phyloP scores from a whole-genome alignment of 2,888 invertebrate species.

The Eupithecia inturbata region DNA sequence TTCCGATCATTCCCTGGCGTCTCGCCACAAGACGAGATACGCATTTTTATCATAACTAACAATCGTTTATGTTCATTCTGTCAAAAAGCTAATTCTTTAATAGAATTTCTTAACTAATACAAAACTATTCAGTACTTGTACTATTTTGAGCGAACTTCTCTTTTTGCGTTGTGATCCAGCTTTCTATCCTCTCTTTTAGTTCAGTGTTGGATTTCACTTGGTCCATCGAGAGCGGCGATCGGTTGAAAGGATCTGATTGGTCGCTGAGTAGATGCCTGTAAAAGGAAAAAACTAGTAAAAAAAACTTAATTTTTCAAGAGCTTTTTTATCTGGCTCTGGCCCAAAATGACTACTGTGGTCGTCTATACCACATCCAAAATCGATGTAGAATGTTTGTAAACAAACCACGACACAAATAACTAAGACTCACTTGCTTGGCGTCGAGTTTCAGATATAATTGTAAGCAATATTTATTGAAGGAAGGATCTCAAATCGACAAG shows the following conservation, averaged over 20 bases:
- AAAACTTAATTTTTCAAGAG: neutral
- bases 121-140: constrained; percentile 41
- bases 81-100: neutral
- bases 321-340: neutral
- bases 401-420: too few relatives aligned
- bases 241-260: constrained; percentile 98
- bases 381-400: too few relatives aligned
- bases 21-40: neutral
- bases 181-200: constrained; percentile 89
- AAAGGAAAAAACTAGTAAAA: neutral
- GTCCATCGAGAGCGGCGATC: constrained; percentile 96
- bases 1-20: neutral
- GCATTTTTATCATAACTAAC: neutral
- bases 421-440: too few relatives aligned
- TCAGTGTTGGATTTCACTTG: constrained; percentile 92
- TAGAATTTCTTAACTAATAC: neutral
- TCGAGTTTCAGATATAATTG: too few relatives aligned
- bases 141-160: constrained; percentile 61
- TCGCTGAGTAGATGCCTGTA: constrained; percentile 93
- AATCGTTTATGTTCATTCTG: neutral
- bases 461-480: too few relatives aligned
- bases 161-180: constrained; percentile 90
- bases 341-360: neutral
- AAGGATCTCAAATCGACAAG: too few relatives aligned
- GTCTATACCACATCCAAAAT: too few relatives aligned